Conservation (phyloP, 1,140 invertebrate species). For the Zaprionus taronus region DNA sequence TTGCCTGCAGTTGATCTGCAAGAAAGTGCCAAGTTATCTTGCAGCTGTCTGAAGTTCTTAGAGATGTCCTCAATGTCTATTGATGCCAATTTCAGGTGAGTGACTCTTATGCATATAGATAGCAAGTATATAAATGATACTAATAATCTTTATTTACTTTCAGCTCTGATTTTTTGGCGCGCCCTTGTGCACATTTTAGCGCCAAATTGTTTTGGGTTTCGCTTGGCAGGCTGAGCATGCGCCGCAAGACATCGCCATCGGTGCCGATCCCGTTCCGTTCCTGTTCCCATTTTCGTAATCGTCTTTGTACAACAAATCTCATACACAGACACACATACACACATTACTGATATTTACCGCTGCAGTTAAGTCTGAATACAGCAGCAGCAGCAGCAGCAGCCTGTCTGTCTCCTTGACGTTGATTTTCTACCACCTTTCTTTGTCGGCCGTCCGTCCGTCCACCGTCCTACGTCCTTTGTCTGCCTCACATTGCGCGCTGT, state of each 20-base stretch:
- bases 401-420: conserved; percentile 49
- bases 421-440: conserved; percentile 76
- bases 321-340: conserved; percentile 65
- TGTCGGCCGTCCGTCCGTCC: conserved; percentile 19
- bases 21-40: not conserved
- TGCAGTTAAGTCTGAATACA: conserved; percentile 60
- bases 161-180: conserved; percentile 59
- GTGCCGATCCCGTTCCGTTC: conserved; percentile 19
- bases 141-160: conserved; percentile 15
- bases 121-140: conserved; percentile 11
- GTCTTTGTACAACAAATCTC: conserved; percentile 57
- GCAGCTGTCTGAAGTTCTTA: not conserved
- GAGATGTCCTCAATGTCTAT: not conserved
- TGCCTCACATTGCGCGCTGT: conserved; percentile 46
- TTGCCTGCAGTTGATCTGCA: not conserved
- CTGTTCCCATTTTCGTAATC: conserved; percentile 31
- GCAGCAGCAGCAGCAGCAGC: conserved; percentile 9
- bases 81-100: conserved; percentile 31
- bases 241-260: conserved; percentile 72
- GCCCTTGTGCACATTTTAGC: conserved; percentile 63
- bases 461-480: conserved; percentile 24
- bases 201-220: conserved; percentile 70
- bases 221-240: conserved; percentile 73
- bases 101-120: not conserved
- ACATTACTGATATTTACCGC: conserved; percentile 62